Percentiles rank a stretch among this genome's conserved stretches.
These are phyloP conservation scores for Tor tambroides DNA, from an alignment of 2,113 vertebrate species.

Conservation along the genomic window DNA sequence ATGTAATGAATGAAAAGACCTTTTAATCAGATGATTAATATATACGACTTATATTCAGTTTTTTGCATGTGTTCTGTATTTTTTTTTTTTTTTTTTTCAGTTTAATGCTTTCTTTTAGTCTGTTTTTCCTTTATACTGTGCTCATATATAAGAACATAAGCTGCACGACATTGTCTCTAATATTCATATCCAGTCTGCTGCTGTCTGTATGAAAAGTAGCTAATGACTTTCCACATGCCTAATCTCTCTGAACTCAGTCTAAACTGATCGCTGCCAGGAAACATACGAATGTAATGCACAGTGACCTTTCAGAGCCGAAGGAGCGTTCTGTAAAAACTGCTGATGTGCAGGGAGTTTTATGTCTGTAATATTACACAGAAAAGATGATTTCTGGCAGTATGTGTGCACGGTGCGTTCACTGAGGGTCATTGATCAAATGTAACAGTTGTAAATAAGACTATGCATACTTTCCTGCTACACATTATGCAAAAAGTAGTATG, in stretches of 20 bases:
- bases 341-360: constrained; percentile 24
- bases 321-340: background rate
- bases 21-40: too few species aligned
- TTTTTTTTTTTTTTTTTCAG: background rate
- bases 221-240: constrained; percentile 23
- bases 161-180: constrained; percentile 34
- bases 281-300: background rate
- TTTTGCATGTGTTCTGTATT: too few species aligned
- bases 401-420: background rate
- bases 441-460: constrained; percentile 1
- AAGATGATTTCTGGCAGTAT: background rate
- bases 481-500: background rate
- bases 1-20: too few species aligned
- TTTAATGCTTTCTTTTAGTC: background rate
- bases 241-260: constrained; percentile 15
- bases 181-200: constrained; percentile 46
- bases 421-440: background rate
- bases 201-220: constrained; percentile 42
- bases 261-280: constrained; percentile 1
- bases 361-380: constrained; percentile 20
- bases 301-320: constrained; percentile 32
- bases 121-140: background rate
- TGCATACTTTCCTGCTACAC: background rate
- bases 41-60: too few species aligned
- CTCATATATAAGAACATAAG: background rate